phyloP scores from a whole-genome alignment of 2,888 invertebrate genomes.

The Euclidia mi region DNA sequence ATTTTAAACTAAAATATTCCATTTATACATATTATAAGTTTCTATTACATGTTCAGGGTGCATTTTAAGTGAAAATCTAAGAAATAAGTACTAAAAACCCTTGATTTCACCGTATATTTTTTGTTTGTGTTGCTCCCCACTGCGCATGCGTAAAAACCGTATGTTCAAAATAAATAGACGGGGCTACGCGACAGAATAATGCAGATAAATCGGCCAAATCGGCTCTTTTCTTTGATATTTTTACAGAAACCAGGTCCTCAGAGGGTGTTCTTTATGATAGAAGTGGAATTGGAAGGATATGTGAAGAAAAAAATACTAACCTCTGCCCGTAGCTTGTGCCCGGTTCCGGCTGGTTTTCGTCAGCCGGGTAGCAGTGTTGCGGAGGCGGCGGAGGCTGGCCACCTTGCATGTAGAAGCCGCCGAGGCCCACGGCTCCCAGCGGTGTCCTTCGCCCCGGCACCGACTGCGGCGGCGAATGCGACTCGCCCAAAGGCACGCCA shows the following conservation, averaged over 20 bases:
- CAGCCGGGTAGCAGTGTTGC: conserved; percentile 91
- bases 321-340: conserved; percentile 88
- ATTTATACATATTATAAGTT: too few species aligned
- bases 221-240: neutral
- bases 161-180: conserved; percentile 53
- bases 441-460: conserved; percentile 94
- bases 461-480: conserved; percentile 90
- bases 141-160: conserved; percentile 60
- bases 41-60: too few species aligned
- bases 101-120: neutral
- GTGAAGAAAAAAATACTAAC: conserved; percentile 61
- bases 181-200: conserved; percentile 32
- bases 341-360: conserved; percentile 95
- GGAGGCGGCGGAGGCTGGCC: conserved; percentile 87
- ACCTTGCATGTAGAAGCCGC: conserved; percentile 96
- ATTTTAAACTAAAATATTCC: too few species aligned
- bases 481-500: conserved; percentile 84
- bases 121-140: conserved; percentile 8
- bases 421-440: conserved; percentile 95
- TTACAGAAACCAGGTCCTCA: neutral
- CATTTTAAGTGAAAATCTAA: too few species aligned
- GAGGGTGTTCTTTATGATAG: neutral
- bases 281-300: neutral
- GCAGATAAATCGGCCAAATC: conserved; percentile 14
- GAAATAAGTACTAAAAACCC: too few species aligned